Conservation (phyloP, 2,113 vertebrate genomes). For the Xyrauchen texanus region DNA sequence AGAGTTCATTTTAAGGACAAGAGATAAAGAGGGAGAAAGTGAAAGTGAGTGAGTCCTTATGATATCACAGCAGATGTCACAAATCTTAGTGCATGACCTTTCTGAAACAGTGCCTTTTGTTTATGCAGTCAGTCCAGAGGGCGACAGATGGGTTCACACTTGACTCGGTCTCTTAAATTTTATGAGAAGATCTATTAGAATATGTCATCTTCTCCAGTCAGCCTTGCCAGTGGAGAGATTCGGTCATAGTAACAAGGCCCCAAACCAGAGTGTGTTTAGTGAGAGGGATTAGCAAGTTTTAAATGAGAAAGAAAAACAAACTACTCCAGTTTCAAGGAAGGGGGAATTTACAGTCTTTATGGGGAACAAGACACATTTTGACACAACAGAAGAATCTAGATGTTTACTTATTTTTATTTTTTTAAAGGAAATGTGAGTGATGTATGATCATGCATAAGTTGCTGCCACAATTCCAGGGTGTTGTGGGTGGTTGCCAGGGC, state of each 20-base stretch:
- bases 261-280: conserved; percentile 8
- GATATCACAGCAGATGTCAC: conserved; percentile 37
- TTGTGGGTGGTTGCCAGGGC: too few species aligned
- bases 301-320: not conserved
- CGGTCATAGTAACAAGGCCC: not conserved
- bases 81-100: conserved; percentile 35
- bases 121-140: conserved; percentile 27
- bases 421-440: too few species aligned
- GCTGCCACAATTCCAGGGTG: too few species aligned
- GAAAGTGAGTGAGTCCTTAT: not conserved
- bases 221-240: conserved; percentile 29
- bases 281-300: conserved; percentile 22
- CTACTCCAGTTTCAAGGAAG: conserved; percentile 31
- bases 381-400: not conserved
- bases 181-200: conserved; percentile 47
- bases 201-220: conserved; percentile 41
- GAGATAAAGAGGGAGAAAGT: not conserved
- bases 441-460: too few species aligned
- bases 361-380: conserved; percentile 17
- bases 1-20: not conserved
- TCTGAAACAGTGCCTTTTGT: conserved; percentile 17
- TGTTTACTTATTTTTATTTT: too few species aligned
- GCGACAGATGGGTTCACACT: conserved; percentile 41
- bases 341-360: conserved; percentile 8
- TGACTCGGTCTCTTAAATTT: conserved; percentile 35